Percentiles rank a stretch among this genome's conserved stretches.
These are phyloP conservation scores for Odocoileus virginianus DNA, from an alignment of 2,113 vertebrate genomes.

Conservation along the genomic window DNA sequence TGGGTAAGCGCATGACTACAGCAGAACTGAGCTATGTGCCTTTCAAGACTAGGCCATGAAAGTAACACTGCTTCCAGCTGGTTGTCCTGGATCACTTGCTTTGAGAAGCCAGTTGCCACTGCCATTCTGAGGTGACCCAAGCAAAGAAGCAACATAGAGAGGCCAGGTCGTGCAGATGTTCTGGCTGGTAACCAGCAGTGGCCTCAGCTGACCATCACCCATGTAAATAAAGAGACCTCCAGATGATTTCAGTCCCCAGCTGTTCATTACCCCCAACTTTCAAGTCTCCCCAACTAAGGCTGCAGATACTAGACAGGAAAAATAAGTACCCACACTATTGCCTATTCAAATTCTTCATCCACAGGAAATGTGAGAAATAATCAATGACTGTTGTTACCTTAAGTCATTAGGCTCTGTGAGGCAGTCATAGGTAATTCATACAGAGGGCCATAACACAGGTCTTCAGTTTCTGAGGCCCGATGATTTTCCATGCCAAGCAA, in stretches of 20 bases:
- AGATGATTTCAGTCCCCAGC: not conserved
- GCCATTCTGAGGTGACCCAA: not conserved
- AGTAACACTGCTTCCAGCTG: not conserved
- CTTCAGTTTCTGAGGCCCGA: not conserved
- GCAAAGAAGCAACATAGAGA: not conserved
- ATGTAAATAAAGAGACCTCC: not conserved
- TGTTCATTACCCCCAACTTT: not conserved
- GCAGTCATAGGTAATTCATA: not conserved
- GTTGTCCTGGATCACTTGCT: not conserved
- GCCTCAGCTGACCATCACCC: not conserved
- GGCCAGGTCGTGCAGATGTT: not conserved
- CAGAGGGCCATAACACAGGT: not conserved
- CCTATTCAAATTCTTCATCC: not conserved
- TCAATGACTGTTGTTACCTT: not conserved
- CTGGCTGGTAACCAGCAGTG: not conserved
- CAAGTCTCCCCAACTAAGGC: not conserved
- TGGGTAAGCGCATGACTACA: not conserved
- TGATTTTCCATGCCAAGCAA: not conserved
- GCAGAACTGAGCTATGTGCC: not conserved
- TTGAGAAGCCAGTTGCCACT: not conserved
- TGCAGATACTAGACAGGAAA: not conserved
- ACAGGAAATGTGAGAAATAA: not conserved
- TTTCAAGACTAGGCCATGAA: not conserved
- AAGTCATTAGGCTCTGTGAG: not conserved
- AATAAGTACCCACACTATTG: not conserved